Evolutionary conservation across 2,797 vertebrate genomes (phyloP), one percentile per base, ranked within the genome.

Genomic region (Staurois parvus): DNA sequence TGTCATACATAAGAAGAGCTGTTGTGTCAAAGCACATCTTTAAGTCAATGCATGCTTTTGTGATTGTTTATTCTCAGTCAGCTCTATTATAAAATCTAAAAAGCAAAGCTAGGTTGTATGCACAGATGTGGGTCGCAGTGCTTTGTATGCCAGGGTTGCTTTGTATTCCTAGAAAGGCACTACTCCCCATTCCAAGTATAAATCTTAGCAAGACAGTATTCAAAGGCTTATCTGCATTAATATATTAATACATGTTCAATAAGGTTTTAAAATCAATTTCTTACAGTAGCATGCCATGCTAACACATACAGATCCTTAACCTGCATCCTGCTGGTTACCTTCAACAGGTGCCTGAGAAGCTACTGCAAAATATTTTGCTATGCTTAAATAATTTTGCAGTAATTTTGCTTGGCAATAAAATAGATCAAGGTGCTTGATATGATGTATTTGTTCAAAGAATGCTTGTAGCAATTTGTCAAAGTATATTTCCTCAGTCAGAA

Each of bases 401-500:
- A 73, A 42, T 45, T 84, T 37, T 69, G 4, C 89, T 73, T 90
- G 86, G 88, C 88, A 88, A 72, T 86, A 87, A 28, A 75, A 78
- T 68, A 48, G 45, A 87, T 89, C 81, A 90, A 81, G 15, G 3
- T 81, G 66, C 90, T 88, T 91, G 89, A 90, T 81, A 77, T 34
- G 68, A 89, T 87, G 66, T 19, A 45, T 88, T 90, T 87, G 84
- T 91, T 88, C 24, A 42, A 81, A 88, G 81, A 89, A 88, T 59
- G 19, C 45, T 88, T 88, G 76, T 62, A 90, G 79, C 62, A 64
- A 88, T 91, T 79, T 89, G 79, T 90, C 90, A 90, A 76, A 88
- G 89, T 89, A n/a, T 3, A 82, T 90, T 91, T 88, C 67, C 78
- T 89, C 84, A 89, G 76, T 84, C 88, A 74, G 89, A 93, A 77